Base-by-base conservation (phyloP, 2,888 invertebrate genomes). In the Epistrophe eligans region DNA sequence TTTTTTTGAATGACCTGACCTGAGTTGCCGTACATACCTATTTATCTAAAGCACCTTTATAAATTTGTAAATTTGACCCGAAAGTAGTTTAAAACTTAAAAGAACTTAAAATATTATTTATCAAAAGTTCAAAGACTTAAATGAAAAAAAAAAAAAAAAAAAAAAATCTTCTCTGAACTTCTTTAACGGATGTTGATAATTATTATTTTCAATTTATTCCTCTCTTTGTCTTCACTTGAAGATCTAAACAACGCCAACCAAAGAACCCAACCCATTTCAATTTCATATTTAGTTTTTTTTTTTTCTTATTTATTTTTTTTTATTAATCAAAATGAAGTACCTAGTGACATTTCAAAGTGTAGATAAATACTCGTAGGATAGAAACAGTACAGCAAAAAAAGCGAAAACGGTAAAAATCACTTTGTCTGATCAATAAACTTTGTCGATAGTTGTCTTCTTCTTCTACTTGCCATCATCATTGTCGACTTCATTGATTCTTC, bases 331-430 rank as follows among this genome's bases (percentile, higher is more conserved):
- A 79, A 40, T 67, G 72, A 84, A 66, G 76, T 52, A 13, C 13
- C 52, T 24, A 38, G 66, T 77, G 84, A 84, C 84, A 84, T 84
- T 84, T 84, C 71, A 76, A 84, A 79, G 66, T 79, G 64, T 72
- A 67, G 35, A 58, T 17, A 35, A 10, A 19, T 3, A 9, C 19
- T 3, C n/a, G 4, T 45, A 19, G 13, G 35, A 24, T 67, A 38
- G 48, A 79, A 45, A 80, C 66, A 66, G 70, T 79, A 76, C 24
- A 24, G 24, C 3, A 24, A 24, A 24, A 84, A 24, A 84, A 84
- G 71, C 72, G 84, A 84, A 84, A 84, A 80, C 84, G 80, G 84
- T 80, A 84, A 84, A 84, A 84, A 84, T 84, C 80, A 84, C 80
- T 84, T 84, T 84, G 80, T 80, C 81, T 77, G 81, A 85, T 85